These are phyloP conservation scores for Stegastes partitus DNA, from an alignment of 2,113 vertebrate genomes.

Conservation along the genomic window DNA sequence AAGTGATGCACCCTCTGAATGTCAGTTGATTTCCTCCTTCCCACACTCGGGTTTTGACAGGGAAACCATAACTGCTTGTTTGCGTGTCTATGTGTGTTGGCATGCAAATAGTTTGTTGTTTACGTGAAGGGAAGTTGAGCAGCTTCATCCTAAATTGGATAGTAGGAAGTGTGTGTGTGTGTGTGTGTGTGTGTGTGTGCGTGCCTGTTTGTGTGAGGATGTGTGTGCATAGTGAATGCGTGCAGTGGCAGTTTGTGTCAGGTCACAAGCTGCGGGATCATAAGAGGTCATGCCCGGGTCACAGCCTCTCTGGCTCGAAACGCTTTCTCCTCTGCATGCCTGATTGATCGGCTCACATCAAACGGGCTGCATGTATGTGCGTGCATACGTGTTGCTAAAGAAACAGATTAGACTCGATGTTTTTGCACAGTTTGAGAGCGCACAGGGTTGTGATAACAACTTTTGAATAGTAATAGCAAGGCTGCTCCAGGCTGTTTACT, in stretches of 20 bases:
- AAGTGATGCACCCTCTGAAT: conserved; percentile 41
- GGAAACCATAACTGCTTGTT: conserved; percentile 30
- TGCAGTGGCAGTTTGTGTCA: conserved; percentile 43
- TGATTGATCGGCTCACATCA: conserved; percentile 65
- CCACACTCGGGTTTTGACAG: conserved; percentile 53
- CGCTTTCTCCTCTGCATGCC: conserved; percentile 45
- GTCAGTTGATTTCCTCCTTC: conserved; percentile 59
- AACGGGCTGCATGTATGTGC: conserved; percentile 22
- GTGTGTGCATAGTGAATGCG: background rate
- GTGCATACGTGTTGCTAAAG: conserved; percentile 35
- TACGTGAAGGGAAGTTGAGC: conserved; percentile 12
- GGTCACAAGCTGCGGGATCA: conserved; percentile 54
- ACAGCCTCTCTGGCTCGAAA: conserved; percentile 51
- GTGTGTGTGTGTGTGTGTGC: background rate
- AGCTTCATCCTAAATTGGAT: conserved; percentile 17
- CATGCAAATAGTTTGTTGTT: conserved; percentile 6
- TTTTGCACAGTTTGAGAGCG: conserved; percentile 30
- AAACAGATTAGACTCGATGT: conserved; percentile 47
- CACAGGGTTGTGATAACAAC: conserved; percentile 28
- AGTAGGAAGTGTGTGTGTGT: conserved; percentile 11
- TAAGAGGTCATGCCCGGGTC: conserved; percentile 67
- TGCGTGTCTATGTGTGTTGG: conserved; percentile 15
- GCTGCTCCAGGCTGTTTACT: background rate
- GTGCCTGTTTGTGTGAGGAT: background rate
- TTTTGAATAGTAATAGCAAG: conserved; percentile 2